phyloP scores from a whole-genome alignment of 2,888 invertebrate genomes.

The Trissonchulus sp. region DNA sequence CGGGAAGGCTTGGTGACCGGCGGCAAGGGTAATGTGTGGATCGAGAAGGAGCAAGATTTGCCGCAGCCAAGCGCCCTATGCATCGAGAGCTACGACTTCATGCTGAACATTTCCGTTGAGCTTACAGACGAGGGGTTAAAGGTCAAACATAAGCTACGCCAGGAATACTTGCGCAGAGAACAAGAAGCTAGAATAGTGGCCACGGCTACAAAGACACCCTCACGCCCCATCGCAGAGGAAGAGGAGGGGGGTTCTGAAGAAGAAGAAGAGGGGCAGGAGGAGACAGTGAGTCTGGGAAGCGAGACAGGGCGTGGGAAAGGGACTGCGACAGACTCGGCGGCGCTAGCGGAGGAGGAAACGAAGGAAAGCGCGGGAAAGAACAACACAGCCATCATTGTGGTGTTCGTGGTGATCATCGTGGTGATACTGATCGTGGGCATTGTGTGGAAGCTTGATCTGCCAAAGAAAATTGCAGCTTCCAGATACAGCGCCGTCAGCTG shows the following conservation, averaged over 20 bases:
- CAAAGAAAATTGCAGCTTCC: slow-evolving; percentile 49
- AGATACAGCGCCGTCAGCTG: slow-evolving; percentile 39
- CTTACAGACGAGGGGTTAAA: neutral
- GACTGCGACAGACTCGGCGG: too few relatives aligned
- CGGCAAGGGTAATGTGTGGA: neutral
- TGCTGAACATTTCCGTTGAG: neutral
- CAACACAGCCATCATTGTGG: slow-evolving; percentile 26
- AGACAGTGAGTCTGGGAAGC: neutral
- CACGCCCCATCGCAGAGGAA: neutral
- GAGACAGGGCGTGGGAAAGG: too few relatives aligned
- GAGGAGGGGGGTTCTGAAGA: neutral
- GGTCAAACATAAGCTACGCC: neutral
- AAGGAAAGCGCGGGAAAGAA: neutral
- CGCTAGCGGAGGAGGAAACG: neutral
- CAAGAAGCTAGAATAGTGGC: neutral
- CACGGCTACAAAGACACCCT: too few relatives aligned
- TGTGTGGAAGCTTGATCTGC: slow-evolving; percentile 48
- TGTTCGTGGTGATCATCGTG: slow-evolving; percentile 41
- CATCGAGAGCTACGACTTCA: neutral
- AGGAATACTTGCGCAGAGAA: neutral
- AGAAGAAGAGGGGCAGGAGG: neutral
- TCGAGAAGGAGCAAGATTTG: neutral
- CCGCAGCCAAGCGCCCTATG: neutral
- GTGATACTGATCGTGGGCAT: slow-evolving; percentile 47
- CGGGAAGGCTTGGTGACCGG: neutral